Conservation (phyloP, 2,113 vertebrate species). For the Ardeotis arabs region DNA sequence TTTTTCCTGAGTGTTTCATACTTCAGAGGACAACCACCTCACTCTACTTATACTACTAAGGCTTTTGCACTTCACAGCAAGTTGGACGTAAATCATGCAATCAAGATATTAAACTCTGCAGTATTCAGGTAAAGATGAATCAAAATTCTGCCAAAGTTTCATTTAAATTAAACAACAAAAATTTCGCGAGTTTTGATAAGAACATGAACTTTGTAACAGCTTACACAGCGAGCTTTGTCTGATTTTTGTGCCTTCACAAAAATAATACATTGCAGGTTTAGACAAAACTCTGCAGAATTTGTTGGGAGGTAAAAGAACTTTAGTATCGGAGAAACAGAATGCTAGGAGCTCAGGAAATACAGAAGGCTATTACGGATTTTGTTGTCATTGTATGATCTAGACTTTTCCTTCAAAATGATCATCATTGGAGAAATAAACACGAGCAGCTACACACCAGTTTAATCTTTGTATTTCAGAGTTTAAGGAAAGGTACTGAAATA, state of each 20-base stretch:
- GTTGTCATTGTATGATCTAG: not conserved
- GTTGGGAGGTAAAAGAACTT: not conserved
- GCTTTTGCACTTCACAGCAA: not conserved
- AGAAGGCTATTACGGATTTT: not conserved
- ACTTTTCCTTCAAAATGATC: not conserved
- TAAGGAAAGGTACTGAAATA: not conserved
- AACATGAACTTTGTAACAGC: not conserved
- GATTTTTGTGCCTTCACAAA: not conserved
- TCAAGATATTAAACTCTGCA: rapidly evolving
- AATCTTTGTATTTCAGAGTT: not conserved
- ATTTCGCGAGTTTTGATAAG: not conserved
- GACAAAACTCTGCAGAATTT: not conserved
- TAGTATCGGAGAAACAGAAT: not conserved
- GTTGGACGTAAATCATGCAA: not conserved
- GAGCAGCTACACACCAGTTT: not conserved
- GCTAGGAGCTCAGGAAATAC: not conserved
- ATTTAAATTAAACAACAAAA: not conserved
- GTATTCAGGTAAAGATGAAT: not conserved
- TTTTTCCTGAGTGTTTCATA: not conserved
- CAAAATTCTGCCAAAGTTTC: not conserved
- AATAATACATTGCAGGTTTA: not conserved
- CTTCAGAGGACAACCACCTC: not conserved
- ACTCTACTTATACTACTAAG: rapidly evolving
- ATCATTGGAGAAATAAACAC: not conserved
- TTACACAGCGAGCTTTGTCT: not conserved